Evolutionary conservation across 1,140 invertebrate genomes (phyloP).

Genomic region (Drosophila tropicalis): DNA sequence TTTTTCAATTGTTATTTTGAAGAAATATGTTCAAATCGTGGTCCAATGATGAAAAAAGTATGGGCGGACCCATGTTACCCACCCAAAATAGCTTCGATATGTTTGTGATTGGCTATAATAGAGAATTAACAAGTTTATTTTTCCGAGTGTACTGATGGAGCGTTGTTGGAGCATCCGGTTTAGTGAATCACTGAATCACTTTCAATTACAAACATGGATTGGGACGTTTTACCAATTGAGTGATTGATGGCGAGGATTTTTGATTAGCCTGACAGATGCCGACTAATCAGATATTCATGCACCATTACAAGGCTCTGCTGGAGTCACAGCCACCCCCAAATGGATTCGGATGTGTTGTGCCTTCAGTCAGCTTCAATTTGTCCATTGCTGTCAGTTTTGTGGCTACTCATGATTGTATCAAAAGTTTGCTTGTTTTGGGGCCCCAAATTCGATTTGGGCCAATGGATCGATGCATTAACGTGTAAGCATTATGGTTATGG

Average conservation of each 20-base stretch:
- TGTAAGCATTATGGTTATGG: constrained; percentile 47
- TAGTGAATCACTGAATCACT: constrained; percentile 11
- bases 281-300: constrained; percentile 77
- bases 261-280: constrained; percentile 52
- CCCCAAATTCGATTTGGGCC: constrained; percentile 47
- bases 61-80: no score
- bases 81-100: no score
- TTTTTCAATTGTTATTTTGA: no score
- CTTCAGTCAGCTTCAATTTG: constrained; percentile 66
- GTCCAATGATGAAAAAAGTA: no score
- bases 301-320: constrained; percentile 49
- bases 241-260: constrained; percentile 66
- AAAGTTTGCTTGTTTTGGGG: constrained; percentile 13
- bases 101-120: no score
- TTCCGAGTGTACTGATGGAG: not conserved
- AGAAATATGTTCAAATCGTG: no score
- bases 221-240: constrained; percentile 66
- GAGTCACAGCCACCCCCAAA: constrained; percentile 27
- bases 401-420: constrained; percentile 49
- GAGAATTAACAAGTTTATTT: not conserved
- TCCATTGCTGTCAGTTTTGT: constrained; percentile 51
- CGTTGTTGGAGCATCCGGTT: not conserved
- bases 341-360: not conserved
- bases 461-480: constrained; percentile 58
- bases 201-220: constrained; percentile 47